Conservation (phyloP, 1,140 invertebrate genomes). For the Drosophila albomicans region DNA sequence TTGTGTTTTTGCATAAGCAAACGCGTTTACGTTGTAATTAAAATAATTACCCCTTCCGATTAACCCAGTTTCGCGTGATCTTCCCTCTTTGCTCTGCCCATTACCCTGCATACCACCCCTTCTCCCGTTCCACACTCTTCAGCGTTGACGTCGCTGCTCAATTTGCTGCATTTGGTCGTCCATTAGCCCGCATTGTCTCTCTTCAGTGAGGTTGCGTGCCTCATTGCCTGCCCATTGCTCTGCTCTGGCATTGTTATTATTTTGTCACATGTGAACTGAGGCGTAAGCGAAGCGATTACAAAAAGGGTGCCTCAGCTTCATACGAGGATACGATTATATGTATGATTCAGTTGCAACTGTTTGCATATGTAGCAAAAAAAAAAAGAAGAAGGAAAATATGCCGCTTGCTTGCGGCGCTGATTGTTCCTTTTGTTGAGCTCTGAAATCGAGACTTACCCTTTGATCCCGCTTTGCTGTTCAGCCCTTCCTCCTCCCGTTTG, state of each 20-base stretch:
- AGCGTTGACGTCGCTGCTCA: slow-evolving; percentile 60
- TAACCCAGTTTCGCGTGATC: slow-evolving; percentile 69
- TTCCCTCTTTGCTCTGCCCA: background rate
- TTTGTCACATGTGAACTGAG: slow-evolving; percentile 83
- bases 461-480: slow-evolving; percentile 52
- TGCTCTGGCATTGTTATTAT: slow-evolving; percentile 67
- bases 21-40: slow-evolving; percentile 73
- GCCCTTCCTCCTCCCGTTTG: background rate
- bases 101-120: no score
- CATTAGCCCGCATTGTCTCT: slow-evolving; percentile 71
- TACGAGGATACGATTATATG: slow-evolving; percentile 1
- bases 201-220: slow-evolving; percentile 43
- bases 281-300: slow-evolving; percentile 77
- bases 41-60: slow-evolving; percentile 81
- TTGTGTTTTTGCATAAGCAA: slow-evolving; percentile 53
- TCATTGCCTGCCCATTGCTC: slow-evolving; percentile 27
- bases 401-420: slow-evolving; percentile 78
- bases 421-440: slow-evolving; percentile 77
- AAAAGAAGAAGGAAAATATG: background rate
- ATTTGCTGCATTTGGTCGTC: slow-evolving; percentile 74
- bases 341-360: slow-evolving; percentile 24
- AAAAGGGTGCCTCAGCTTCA: slow-evolving; percentile 45
- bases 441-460: slow-evolving; percentile 79
- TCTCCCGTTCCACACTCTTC: no score
- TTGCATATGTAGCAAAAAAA: slow-evolving; percentile 52